Evolutionary conservation across 1,140 invertebrate species (phyloP).

Genomic region (Hetaerina americana): DNA sequence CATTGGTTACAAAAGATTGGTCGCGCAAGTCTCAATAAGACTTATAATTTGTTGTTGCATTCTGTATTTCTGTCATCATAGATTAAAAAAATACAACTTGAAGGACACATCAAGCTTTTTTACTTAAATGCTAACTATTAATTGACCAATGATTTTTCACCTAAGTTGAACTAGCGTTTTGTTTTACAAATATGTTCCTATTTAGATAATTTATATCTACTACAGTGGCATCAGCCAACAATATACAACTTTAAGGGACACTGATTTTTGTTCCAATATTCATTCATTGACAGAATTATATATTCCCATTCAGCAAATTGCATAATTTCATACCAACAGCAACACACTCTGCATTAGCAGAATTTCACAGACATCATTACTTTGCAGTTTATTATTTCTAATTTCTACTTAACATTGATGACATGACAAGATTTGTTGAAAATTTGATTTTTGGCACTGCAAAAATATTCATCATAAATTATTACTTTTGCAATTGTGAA

Average conservation of each 20-base stretch:
- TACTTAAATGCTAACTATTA: neutral
- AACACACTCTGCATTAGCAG: neutral
- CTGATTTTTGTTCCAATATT: neutral
- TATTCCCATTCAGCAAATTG: neutral
- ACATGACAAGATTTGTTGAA: neutral
- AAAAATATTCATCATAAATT: neutral
- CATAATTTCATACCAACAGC: neutral
- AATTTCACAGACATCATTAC: neutral
- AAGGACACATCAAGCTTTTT: neutral
- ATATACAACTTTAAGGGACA: neutral
- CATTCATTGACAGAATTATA: neutral
- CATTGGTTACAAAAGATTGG: neutral
- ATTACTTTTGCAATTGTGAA: too few relatives aligned
- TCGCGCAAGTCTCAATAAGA: neutral
- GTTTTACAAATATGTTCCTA: neutral
- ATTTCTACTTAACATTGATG: neutral
- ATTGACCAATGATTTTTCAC: neutral
- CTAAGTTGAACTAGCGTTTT: neutral
- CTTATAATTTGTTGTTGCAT: neutral
- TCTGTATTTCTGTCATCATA: neutral
- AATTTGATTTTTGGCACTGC: too few relatives aligned
- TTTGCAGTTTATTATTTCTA: neutral
- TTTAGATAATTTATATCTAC: neutral
- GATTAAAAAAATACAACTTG: slow-evolving; percentile 1
- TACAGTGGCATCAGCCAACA: neutral